phyloP scores from a whole-genome alignment of 2,113 vertebrate species.

The Empidonax traillii region DNA sequence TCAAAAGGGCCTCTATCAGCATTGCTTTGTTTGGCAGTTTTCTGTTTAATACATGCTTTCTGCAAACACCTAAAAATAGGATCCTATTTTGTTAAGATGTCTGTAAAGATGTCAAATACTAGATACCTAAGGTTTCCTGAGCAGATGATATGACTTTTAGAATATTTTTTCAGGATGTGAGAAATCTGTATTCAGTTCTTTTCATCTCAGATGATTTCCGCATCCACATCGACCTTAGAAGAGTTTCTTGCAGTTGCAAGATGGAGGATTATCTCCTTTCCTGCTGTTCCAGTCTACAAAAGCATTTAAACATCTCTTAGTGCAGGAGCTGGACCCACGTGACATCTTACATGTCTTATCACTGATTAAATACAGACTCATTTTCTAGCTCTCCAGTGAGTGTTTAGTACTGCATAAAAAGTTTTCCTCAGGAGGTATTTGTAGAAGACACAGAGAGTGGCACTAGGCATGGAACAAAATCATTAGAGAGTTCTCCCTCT shows the following conservation, averaged over 20 bases:
- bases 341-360: neutral
- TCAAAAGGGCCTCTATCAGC: neutral
- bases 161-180: neutral
- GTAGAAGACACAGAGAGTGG: neutral
- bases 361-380: neutral
- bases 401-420: neutral
- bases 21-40: neutral
- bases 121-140: neutral
- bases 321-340: neutral
- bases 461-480: neutral
- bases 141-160: neutral
- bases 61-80: neutral
- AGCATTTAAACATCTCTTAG: neutral
- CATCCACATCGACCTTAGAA: neutral
- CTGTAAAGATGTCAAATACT: neutral
- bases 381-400: neutral
- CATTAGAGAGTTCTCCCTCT: neutral
- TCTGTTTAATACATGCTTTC: neutral
- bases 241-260: neutral
- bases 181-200: neutral
- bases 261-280: neutral
- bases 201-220: neutral
- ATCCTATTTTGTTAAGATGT: neutral
- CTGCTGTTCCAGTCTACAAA: neutral
- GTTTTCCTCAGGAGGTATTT: neutral